Evolutionary conservation across 2,113 vertebrate species (phyloP).

Genomic region (Bostrychus sinensis): DNA sequence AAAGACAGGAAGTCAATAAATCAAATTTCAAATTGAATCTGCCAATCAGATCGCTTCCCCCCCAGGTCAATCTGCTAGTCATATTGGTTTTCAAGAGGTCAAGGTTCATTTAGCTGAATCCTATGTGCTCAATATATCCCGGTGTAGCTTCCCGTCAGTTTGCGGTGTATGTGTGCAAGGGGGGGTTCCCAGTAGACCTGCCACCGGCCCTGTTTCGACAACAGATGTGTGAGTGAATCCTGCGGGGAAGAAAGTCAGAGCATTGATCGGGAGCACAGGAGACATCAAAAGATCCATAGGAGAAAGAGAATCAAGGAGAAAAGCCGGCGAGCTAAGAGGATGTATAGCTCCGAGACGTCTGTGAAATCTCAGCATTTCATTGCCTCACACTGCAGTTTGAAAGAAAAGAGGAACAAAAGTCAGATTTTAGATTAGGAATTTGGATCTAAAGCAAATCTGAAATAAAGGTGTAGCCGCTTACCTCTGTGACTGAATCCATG

Average conservation of each 20-base stretch:
- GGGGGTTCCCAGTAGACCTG: conserved; percentile 46
- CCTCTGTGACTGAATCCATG: not conserved
- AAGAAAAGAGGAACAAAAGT: not conserved
- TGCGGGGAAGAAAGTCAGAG: conserved; percentile 51
- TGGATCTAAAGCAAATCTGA: not conserved
- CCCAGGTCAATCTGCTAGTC: conserved; percentile 60
- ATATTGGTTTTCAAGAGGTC: conserved; percentile 70
- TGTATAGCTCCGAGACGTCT: conserved; percentile 7
- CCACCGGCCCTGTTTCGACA: conserved; percentile 57
- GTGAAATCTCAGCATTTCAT: conserved; percentile 26
- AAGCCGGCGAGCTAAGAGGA: conserved; percentile 6
- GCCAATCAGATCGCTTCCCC: conserved; percentile 55
- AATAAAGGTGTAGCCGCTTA: not conserved
- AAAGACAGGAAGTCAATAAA: conserved; percentile 54
- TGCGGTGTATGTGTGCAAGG: conserved; percentile 21
- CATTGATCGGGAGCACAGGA: conserved; percentile 61
- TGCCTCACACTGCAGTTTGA: not conserved
- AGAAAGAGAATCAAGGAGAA: conserved; percentile 45
- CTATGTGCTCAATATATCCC: conserved; percentile 59
- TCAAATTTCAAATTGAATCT: conserved; percentile 57
- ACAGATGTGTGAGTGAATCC: conserved; percentile 57
- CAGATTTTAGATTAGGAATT: not conserved
- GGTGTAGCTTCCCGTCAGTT: conserved; percentile 53
- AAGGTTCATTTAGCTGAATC: conserved; percentile 59
- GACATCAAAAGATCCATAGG: conserved; percentile 69